phyloP scores from a whole-genome alignment of 2,888 invertebrate species.

The Dasypolia templi region DNA sequence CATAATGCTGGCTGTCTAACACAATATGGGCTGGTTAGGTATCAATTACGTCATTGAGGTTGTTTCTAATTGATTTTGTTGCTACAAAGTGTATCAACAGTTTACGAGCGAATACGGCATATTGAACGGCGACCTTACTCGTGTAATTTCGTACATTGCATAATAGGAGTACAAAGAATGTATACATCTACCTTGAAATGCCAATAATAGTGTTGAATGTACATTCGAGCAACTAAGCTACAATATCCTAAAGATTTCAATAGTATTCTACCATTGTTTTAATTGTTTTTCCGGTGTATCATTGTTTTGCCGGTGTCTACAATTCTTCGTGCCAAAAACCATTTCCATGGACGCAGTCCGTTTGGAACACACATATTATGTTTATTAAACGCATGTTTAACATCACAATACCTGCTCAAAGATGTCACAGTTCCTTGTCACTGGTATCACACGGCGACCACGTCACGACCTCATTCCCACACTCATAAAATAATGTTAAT shows the following conservation, averaged over 20 bases:
- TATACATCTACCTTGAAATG: constrained; percentile 32
- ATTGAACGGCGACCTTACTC: constrained; percentile 46
- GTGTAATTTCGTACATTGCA: constrained; percentile 33
- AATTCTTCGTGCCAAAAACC: constrained; percentile 46
- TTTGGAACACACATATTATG: constrained; percentile 49
- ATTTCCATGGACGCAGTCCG: constrained; percentile 31
- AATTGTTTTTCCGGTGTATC: constrained; percentile 40
- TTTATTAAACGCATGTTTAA: constrained; percentile 66
- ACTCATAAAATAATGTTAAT: constrained; percentile 47
- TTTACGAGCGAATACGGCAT: constrained; percentile 39
- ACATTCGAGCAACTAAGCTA: constrained; percentile 6
- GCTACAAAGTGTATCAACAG: constrained; percentile 47
- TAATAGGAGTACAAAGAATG: constrained; percentile 29
- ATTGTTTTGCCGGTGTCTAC: constrained; percentile 40
- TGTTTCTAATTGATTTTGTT: constrained; percentile 58
- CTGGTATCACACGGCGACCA: constrained; percentile 53
- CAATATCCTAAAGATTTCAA: constrained; percentile 24
- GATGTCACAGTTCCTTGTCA: constrained; percentile 64
- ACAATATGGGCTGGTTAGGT: constrained; percentile 64
- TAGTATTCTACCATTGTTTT: constrained; percentile 30
- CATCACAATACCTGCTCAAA: constrained; percentile 68
- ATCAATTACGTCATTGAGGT: constrained; percentile 66
- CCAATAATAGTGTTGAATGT: constrained; percentile 19
- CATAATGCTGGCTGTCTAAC: constrained; percentile 64
- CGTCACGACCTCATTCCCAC: constrained; percentile 44